phyloP scores from a whole-genome alignment of 1,140 invertebrate genomes.

The Meloidogyne chitwoodi region DNA sequence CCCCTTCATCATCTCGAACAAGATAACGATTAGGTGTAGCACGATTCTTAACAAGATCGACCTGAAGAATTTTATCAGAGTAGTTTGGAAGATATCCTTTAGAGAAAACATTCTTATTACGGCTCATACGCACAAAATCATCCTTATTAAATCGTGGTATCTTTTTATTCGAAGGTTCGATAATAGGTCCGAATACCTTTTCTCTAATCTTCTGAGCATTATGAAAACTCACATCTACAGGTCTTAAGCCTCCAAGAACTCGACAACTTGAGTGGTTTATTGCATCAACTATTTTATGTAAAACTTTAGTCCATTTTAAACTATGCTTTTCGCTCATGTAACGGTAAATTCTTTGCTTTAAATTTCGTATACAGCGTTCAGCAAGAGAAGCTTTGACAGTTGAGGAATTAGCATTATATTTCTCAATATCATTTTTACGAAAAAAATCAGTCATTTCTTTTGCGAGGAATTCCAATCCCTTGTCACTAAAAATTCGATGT shows the following conservation, averaged over 20 bases:
- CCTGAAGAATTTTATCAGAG: slow-evolving; percentile 26
- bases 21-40: neutral
- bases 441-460: slow-evolving; percentile 21
- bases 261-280: slow-evolving; percentile 26
- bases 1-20: neutral
- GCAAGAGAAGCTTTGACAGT: slow-evolving; percentile 29
- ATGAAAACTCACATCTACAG: slow-evolving; percentile 20
- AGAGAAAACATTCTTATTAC: slow-evolving; percentile 6
- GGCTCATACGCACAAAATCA: slow-evolving; percentile 1
- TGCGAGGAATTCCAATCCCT: slow-evolving; percentile 25
- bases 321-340: no score
- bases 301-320: slow-evolving; percentile 20
- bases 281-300: slow-evolving; percentile 29
- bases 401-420: neutral
- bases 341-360: slow-evolving; percentile 28
- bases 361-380: slow-evolving; percentile 29
- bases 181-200: neutral
- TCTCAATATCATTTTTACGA: slow-evolving; percentile 8
- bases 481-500: slow-evolving; percentile 18
- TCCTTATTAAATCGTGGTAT: neutral
- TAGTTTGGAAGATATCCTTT: slow-evolving; percentile 18
- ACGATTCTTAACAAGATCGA: neutral
- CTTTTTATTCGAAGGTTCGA: neutral
- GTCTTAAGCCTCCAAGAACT: slow-evolving; percentile 21
- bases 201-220: neutral